These are phyloP conservation scores for Spodoptera frugiperda DNA, from an alignment of 1,140 invertebrate species.

Conservation along the genomic window DNA sequence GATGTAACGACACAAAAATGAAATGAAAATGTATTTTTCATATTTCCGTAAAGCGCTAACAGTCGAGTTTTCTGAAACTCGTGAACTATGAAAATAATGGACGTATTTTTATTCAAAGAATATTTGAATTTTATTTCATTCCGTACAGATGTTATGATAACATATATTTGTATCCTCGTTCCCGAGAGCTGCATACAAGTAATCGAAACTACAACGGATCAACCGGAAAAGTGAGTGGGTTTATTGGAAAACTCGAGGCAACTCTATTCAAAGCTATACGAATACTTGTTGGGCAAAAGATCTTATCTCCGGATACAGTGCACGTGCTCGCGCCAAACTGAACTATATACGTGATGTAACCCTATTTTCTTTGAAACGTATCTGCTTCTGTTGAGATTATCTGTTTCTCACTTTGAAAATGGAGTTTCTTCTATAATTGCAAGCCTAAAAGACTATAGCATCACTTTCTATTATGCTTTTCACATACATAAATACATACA, in stretches of 20 bases:
- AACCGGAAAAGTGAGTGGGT: constrained; percentile 30
- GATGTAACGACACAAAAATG: not conserved
- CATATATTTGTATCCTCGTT: not conserved
- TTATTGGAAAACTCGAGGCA: constrained; percentile 36
- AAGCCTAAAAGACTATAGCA: too few relatives aligned
- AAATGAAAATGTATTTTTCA: constrained; percentile 6
- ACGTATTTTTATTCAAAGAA: not conserved
- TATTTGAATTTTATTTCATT: constrained; percentile 6
- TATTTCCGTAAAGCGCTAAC: not conserved
- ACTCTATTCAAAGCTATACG: constrained; percentile 24
- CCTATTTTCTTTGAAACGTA: constrained; percentile 1
- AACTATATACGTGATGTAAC: constrained; percentile 23
- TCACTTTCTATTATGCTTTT: too few relatives aligned
- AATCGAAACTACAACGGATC: constrained; percentile 24
- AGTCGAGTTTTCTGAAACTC: not conserved
- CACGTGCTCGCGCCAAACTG: constrained; percentile 18
- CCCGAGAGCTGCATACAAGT: constrained; percentile 1
- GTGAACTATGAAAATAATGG: not conserved
- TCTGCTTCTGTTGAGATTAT: not conserved
- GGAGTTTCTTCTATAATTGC: too few relatives aligned
- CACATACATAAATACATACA: too few relatives aligned
- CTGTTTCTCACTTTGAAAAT: not conserved
- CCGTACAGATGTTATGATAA: not conserved
- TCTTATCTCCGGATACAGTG: constrained; percentile 15
- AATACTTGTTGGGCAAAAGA: constrained; percentile 35